Percentiles rank a stretch among this genome's conserved stretches.
Evolutionary conservation across 2,113 vertebrate genomes (phyloP).

Genomic region (Sakesphorus luctuosus): DNA sequence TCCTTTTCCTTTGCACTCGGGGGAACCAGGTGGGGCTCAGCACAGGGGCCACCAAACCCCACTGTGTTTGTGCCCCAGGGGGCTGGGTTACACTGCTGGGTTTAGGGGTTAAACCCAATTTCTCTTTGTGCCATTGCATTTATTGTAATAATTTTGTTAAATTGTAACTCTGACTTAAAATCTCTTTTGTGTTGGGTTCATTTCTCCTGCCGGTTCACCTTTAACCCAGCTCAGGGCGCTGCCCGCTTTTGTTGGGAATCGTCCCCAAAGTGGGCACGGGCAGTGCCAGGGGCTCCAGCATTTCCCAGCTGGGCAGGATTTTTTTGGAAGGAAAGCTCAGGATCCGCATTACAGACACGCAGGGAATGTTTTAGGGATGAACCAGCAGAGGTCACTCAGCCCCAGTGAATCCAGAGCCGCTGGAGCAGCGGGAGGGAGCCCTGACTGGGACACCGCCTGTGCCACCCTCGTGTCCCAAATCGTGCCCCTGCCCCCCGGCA

Average conservation of each 20-base stretch:
- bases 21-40: too few relatives aligned
- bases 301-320: neutral
- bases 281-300: accelerated
- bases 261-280: neutral
- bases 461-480: neutral
- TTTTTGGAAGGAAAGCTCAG: neutral
- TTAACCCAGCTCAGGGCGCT: neutral
- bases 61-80: too few relatives aligned
- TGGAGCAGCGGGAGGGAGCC: neutral
- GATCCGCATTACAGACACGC: accelerated
- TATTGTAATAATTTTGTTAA: too few relatives aligned
- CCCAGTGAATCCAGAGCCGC: neutral
- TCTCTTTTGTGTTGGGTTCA: too few relatives aligned
- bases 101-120: too few relatives aligned
- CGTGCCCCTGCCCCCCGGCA: neutral
- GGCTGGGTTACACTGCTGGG: too few relatives aligned
- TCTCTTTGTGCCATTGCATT: too few relatives aligned
- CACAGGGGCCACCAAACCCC: too few relatives aligned
- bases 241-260: neutral
- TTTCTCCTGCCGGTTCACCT: too few relatives aligned
- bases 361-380: neutral
- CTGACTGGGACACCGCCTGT: neutral
- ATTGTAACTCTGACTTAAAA: too few relatives aligned
- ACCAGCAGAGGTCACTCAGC: slow-evolving; percentile 27
- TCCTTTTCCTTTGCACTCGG: too few relatives aligned